Conservation (phyloP, 2,888 invertebrate species). For the Spilarctia lutea region DNA sequence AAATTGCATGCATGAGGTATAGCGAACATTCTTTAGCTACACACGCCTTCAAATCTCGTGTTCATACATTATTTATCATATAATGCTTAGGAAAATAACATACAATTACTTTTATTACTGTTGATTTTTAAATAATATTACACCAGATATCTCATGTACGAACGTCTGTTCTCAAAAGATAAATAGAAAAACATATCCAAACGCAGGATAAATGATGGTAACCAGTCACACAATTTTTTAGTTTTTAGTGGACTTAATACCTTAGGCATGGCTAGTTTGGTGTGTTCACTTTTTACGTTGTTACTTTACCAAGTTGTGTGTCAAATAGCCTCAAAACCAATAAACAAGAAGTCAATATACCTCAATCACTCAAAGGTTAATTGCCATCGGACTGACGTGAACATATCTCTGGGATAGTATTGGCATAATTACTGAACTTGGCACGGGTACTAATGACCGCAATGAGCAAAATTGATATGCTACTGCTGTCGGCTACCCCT, state of each 20-base stretch:
- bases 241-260: no score
- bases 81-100: background rate
- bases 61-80: background rate
- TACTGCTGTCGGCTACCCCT: background rate
- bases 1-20: background rate
- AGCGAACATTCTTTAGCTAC: background rate
- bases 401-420: background rate
- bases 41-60: background rate
- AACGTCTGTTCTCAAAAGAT: no score
- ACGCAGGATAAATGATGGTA: no score
- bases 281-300: no score
- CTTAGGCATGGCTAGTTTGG: no score
- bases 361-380: conserved; percentile 9
- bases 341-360: background rate
- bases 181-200: no score
- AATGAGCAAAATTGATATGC: conserved; percentile 1
- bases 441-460: conserved; percentile 4
- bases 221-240: no score
- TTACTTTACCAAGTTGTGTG: background rate
- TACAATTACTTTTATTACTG: background rate
- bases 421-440: background rate
- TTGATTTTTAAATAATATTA: background rate
- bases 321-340: background rate
- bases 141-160: no score
- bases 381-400: conserved; percentile 3